A percentile compares a stretch with the other conserved stretches of the same genome.
These are phyloP conservation scores for Idaea biselata DNA, from an alignment of 2,888 invertebrate genomes.

Conservation along the genomic window DNA sequence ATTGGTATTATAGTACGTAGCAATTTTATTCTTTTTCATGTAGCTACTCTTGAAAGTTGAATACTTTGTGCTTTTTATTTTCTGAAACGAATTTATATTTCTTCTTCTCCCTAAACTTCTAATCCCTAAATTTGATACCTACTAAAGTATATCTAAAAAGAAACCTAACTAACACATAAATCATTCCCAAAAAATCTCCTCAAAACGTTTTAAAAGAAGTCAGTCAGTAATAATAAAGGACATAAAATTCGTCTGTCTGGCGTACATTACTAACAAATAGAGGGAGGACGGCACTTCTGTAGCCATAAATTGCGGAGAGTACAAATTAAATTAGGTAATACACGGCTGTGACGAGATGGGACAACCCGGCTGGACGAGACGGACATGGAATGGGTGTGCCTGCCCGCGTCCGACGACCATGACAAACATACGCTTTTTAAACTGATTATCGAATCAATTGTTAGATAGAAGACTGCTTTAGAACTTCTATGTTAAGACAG, in stretches of 20 bases:
- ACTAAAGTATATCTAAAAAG: too few relatives aligned
- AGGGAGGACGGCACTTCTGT: constrained; percentile 62
- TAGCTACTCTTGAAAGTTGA: too few relatives aligned
- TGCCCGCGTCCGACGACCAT: constrained; percentile 38
- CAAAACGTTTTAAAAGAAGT: constrained; percentile 1
- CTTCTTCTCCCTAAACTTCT: too few relatives aligned
- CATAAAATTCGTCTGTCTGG: constrained; percentile 26
- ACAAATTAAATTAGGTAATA: constrained; percentile 81
- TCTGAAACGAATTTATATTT: too few relatives aligned
- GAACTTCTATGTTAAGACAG: not conserved
- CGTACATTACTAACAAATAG: constrained; percentile 54
- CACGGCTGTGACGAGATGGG: constrained; percentile 73
- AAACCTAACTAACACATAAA: not conserved
- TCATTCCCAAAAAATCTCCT: not conserved
- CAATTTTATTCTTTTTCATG: too few relatives aligned
- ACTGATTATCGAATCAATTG: not conserved
- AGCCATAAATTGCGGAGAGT: constrained; percentile 74
- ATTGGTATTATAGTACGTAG: too few relatives aligned
- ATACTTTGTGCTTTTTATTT: too few relatives aligned
- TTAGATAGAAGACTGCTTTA: not conserved
- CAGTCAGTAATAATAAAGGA: constrained; percentile 14
- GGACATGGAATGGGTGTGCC: constrained; percentile 77
- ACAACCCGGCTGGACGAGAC: constrained; percentile 61
- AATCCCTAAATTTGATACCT: too few relatives aligned
- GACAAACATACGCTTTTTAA: not conserved